A percentile compares a stretch with the other conserved stretches of the same genome.
These are phyloP conservation scores for Uloborus plumipes DNA, from an alignment of 2,888 invertebrate species.

Conservation along the genomic window DNA sequence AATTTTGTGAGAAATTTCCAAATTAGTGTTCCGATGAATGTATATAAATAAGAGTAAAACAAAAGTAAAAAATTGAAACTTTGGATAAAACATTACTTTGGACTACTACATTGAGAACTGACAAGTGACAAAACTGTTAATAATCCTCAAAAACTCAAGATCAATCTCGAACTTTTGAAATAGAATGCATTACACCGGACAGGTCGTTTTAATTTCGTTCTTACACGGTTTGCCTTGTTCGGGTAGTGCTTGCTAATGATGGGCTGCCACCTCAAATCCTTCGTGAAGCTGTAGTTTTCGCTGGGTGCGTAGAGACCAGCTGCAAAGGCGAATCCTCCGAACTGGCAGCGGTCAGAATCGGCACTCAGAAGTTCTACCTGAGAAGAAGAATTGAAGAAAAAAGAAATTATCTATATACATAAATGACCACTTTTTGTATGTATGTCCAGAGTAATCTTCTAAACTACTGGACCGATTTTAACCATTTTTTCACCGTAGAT, in stretches of 20 bases:
- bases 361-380: slow-evolving; percentile 33
- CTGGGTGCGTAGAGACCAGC: slow-evolving; percentile 27
- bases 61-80: too few species aligned
- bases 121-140: too few species aligned
- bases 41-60: too few species aligned
- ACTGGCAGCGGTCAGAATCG: slow-evolving; percentile 31
- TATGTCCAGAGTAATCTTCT: too few species aligned
- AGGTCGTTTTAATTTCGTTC: background rate
- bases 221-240: background rate
- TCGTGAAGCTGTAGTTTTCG: slow-evolving; percentile 26
- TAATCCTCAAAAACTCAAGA: background rate
- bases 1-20: too few species aligned
- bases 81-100: too few species aligned
- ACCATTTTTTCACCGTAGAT: too few species aligned
- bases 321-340: slow-evolving; percentile 21
- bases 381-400: background rate
- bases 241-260: slow-evolving; percentile 17
- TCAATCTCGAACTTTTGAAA: background rate
- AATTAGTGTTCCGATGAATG: too few species aligned
- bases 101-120: too few species aligned
- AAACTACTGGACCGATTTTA: too few species aligned
- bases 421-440: too few species aligned
- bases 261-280: slow-evolving; percentile 37
- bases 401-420: too few species aligned
- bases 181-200: background rate